phyloP scores from a whole-genome alignment of 2,888 invertebrate genomes.

The Aleiodes testaceus region DNA sequence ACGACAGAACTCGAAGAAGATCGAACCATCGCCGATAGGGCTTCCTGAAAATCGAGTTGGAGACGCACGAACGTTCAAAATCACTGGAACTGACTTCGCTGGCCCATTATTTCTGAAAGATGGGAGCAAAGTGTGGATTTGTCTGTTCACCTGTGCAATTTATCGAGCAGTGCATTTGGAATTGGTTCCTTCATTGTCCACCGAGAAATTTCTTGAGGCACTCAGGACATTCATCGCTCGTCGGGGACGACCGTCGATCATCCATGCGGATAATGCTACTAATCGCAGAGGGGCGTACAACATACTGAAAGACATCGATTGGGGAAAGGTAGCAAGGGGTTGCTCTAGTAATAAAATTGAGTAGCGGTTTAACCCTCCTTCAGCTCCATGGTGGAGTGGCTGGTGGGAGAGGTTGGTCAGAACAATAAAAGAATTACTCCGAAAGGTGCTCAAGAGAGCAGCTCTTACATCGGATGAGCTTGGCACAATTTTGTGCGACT shows the following conservation, averaged over 20 bases:
- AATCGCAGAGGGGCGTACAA: conserved; percentile 62
- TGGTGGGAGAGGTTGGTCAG: conserved; percentile 43
- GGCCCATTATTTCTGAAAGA: conserved; percentile 63
- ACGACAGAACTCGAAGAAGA: conserved; percentile 47
- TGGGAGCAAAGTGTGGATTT: conserved; percentile 60
- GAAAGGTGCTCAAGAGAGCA: conserved; percentile 32
- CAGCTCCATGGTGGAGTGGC: conserved; percentile 43
- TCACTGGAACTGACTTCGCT: conserved; percentile 64
- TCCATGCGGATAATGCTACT: conserved; percentile 63
- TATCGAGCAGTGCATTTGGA: conserved; percentile 59
- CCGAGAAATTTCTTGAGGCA: conserved; percentile 60
- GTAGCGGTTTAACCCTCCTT: conserved; percentile 47
- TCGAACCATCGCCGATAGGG: conserved; percentile 47
- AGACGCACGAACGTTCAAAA: conserved; percentile 58
- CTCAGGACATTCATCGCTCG: conserved; percentile 59
- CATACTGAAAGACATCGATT: background rate
- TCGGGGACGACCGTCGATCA: conserved; percentile 55
- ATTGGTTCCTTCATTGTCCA: conserved; percentile 57
- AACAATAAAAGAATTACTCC: conserved; percentile 39
- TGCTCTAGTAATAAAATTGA: conserved; percentile 21
- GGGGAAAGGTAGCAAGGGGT: conserved; percentile 22
- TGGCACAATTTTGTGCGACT: conserved; percentile 37
- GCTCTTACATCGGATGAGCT: conserved; percentile 43
- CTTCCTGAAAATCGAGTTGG: conserved; percentile 58
- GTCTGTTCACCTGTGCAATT: conserved; percentile 52